Percentiles rank a stretch among this genome's conserved stretches.
Conservation (phyloP, 2,797 vertebrate species). For the Jordanella pulchra region DNA sequence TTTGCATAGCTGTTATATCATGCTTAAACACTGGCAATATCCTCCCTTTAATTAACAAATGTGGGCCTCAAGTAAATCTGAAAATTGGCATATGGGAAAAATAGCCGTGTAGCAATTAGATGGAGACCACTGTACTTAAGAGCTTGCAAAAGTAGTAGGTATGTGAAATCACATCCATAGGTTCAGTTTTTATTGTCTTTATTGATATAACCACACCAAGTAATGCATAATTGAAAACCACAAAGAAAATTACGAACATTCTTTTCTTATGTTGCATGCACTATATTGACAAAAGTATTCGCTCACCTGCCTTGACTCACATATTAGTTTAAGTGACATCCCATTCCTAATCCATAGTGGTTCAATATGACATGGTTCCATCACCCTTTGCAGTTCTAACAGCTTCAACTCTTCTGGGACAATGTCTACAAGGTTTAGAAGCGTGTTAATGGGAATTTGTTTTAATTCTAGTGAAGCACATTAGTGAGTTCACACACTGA, state of each 20-base stretch:
- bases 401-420: no score
- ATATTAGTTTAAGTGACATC: no score
- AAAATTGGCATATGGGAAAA: conserved; percentile 40
- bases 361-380: no score
- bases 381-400: no score
- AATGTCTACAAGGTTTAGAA: no score
- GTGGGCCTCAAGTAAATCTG: conserved; percentile 70
- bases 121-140: conserved; percentile 19
- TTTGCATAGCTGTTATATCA: conserved; percentile 74
- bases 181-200: background rate
- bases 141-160: conserved; percentile 13
- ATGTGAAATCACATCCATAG: background rate
- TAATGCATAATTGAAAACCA: background rate
- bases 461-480: no score
- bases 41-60: conserved; percentile 78
- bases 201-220: background rate
- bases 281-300: no score
- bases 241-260: background rate
- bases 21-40: conserved; percentile 70
- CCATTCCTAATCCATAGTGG: no score
- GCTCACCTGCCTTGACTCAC: no score
- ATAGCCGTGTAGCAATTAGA: conserved; percentile 40
- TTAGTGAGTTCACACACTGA: no score
- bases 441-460: no score
- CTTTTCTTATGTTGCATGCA: background rate